Evolutionary conservation across 2,797 vertebrate genomes (phyloP).

Genomic region (Liasis olivaceus): DNA sequence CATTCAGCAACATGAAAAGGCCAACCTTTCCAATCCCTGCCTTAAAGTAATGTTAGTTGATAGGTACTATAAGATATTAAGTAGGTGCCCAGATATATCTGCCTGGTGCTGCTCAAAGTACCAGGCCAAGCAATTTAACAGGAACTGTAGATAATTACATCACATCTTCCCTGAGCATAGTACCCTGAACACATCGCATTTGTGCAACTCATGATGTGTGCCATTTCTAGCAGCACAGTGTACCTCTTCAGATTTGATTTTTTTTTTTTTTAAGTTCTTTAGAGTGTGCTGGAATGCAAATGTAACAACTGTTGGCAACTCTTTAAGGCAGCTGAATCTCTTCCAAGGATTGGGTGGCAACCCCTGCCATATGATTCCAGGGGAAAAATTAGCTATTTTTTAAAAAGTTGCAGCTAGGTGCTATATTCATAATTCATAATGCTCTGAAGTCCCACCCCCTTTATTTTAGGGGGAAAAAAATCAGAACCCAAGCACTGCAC

Average conservation of each 20-base stretch:
- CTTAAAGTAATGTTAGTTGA: background rate
- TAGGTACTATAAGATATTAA: background rate
- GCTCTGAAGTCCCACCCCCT: background rate
- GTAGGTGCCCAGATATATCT: background rate
- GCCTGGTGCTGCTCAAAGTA: background rate
- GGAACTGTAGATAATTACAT: background rate
- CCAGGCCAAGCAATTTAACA: background rate
- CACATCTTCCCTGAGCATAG: background rate
- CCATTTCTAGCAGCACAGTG: background rate
- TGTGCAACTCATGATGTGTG: background rate
- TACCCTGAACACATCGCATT: background rate
- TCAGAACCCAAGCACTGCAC: background rate
- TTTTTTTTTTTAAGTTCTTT: background rate
- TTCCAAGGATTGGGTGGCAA: background rate
- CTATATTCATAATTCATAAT: background rate
- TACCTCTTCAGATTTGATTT: background rate
- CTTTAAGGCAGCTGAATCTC: background rate
- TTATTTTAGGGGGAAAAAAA: background rate
- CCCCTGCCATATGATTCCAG: background rate
- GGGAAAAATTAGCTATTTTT: background rate
- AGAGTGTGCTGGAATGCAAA: background rate
- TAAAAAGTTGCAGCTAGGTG: background rate
- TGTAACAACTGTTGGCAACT: background rate
- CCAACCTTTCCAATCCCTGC: background rate
- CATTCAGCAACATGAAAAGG: background rate